Conservation (phyloP, 1,140 invertebrate species). For the Euura lappo region DNA sequence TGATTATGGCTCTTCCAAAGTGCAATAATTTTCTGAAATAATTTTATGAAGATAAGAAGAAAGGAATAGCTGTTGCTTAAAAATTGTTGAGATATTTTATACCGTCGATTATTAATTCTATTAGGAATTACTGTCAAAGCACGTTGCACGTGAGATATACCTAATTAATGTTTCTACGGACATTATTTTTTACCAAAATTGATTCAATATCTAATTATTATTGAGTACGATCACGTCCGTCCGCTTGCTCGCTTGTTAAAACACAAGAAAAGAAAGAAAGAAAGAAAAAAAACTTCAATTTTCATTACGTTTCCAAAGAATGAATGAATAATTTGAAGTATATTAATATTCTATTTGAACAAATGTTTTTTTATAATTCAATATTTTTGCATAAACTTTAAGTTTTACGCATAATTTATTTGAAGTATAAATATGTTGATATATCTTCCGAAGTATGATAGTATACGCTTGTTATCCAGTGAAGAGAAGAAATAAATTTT, state of each 20-base stretch:
- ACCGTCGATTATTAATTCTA: not conserved
- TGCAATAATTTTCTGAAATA: not conserved
- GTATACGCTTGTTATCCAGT: not conserved
- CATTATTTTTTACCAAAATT: too few species aligned
- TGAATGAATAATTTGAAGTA: too few species aligned
- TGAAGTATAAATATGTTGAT: not conserved
- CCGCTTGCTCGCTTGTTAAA: too few species aligned
- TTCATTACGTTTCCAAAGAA: too few species aligned
- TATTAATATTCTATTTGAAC: not conserved
- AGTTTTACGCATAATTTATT: slow-evolving; percentile 1
- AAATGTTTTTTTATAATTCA: not conserved
- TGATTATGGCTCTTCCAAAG: slow-evolving; percentile 1
- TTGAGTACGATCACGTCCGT: too few species aligned
- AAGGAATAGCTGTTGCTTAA: not conserved
- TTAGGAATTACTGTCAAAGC: not conserved
- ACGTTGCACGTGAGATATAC: not conserved
- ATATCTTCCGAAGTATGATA: not conserved
- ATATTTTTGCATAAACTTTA: not conserved
- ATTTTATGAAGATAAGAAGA: not conserved
- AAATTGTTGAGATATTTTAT: not conserved
- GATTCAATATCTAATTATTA: too few species aligned
- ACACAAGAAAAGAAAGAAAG: too few species aligned
- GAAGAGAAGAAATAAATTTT: not conserved
- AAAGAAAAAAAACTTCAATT: too few species aligned
- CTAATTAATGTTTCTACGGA: too few species aligned